Conservation (phyloP, 92 coral and sea anemone genomes). For the Diadumene lineata region DNA sequence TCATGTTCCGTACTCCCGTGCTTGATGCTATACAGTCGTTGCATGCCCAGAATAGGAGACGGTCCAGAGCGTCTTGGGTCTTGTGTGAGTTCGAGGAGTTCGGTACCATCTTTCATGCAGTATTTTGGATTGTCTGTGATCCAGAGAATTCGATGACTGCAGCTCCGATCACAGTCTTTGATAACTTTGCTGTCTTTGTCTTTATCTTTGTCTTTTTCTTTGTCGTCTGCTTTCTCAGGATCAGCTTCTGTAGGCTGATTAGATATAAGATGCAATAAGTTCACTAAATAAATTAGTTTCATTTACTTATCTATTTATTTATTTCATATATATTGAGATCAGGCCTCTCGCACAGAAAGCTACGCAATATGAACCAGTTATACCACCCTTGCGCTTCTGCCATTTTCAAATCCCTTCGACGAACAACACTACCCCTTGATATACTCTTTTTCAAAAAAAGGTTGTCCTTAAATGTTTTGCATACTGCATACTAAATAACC, state of each 20-base stretch:
- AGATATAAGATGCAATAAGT: not conserved
- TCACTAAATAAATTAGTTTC: too few relatives aligned
- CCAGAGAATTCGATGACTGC: constrained; percentile 5
- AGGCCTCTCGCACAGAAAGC: too few relatives aligned
- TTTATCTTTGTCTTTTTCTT: too few relatives aligned
- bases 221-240: not conserved
- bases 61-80: not conserved
- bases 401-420: too few relatives aligned
- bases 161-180: not conserved
- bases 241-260: constrained; percentile 9
- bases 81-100: not conserved
- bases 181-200: constrained; percentile 1
- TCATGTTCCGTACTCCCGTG: constrained; percentile 15
- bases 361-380: too few relatives aligned
- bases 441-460: too few relatives aligned
- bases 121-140: constrained; percentile 12
- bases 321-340: too few relatives aligned
- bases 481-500: too few relatives aligned
- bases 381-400: too few relatives aligned
- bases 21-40: not conserved
- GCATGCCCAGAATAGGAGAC: not conserved
- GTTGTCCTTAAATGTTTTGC: too few relatives aligned
- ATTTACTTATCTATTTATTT: too few relatives aligned
- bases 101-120: not conserved
- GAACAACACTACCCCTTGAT: too few relatives aligned